These are phyloP conservation scores for Hipparchia sbordonii DNA, from an alignment of 2,888 invertebrate genomes.

Conservation along the genomic window DNA sequence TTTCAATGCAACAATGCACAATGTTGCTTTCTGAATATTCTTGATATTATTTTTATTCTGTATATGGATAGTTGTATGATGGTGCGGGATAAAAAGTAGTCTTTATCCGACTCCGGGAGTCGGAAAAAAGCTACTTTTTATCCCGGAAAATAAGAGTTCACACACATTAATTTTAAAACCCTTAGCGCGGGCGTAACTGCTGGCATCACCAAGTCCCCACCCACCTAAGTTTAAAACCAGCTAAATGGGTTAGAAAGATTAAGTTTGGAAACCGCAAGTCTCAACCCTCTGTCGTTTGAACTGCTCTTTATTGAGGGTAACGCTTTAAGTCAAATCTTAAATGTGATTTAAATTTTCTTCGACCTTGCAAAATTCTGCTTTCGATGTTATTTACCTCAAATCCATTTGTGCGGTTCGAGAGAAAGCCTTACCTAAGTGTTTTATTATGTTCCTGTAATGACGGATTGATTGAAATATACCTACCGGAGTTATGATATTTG, in stretches of 20 bases:
- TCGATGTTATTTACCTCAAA: conserved; percentile 26
- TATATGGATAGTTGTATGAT: not conserved
- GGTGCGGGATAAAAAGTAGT: too few relatives aligned
- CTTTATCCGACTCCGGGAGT: too few relatives aligned
- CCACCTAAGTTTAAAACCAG: not conserved
- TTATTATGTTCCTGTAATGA: conserved; percentile 7
- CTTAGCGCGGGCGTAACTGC: not conserved
- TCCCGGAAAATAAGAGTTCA: too few relatives aligned
- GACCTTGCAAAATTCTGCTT: conserved; percentile 24
- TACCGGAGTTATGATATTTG: too few relatives aligned
- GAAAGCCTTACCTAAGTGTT: conserved; percentile 1
- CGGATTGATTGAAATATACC: too few relatives aligned
- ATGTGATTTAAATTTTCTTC: conserved; percentile 25
- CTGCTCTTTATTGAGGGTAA: conserved; percentile 25
- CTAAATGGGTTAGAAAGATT: conserved; percentile 10
- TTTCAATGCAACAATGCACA: too few relatives aligned
- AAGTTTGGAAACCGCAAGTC: conserved; percentile 23
- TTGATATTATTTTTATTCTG: too few relatives aligned
- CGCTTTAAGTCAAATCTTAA: conserved; percentile 29
- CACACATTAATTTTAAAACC: too few relatives aligned
- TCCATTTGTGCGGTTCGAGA: conserved; percentile 11
- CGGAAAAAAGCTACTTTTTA: too few relatives aligned
- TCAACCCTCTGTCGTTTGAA: conserved; percentile 20
- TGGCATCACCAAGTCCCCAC: not conserved
- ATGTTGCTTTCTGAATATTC: too few relatives aligned